phyloP scores from a whole-genome alignment of 2,888 invertebrate genomes.

The Cephus rjabovi region DNA sequence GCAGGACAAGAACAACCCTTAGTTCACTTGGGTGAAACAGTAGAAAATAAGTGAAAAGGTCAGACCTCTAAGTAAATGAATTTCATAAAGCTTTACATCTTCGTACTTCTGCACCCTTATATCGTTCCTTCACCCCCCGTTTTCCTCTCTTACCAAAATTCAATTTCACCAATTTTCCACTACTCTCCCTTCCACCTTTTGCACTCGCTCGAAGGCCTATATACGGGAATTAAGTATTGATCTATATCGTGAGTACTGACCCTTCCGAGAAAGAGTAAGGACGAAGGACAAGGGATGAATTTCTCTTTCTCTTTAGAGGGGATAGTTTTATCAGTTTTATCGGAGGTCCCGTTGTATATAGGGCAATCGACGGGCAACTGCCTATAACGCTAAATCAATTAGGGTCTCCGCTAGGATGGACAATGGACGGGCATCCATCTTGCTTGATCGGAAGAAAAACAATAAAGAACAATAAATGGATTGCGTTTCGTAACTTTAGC shows the following conservation, averaged over 20 bases:
- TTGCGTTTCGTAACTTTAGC: conserved; percentile 23
- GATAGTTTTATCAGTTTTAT: background rate
- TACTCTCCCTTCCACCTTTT: background rate
- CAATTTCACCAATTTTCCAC: background rate
- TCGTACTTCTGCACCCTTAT: background rate
- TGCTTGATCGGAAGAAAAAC: conserved; percentile 10
- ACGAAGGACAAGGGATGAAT: background rate
- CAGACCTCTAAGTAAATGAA: background rate
- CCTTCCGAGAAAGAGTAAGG: background rate
- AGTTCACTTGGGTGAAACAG: background rate
- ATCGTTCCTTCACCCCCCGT: background rate
- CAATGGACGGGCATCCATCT: conserved; percentile 18
- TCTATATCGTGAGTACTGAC: background rate
- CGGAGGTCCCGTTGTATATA: background rate
- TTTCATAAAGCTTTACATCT: background rate
- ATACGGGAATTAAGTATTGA: background rate
- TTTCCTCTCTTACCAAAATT: background rate
- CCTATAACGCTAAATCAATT: conserved; percentile 21
- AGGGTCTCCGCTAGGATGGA: conserved; percentile 10
- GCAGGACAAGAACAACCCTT: background rate
- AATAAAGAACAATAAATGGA: conserved; percentile 24
- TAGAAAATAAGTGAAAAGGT: background rate
- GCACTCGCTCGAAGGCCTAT: background rate
- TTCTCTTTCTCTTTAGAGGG: background rate
- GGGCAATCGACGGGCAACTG: background rate